These are phyloP conservation scores for Eubasilissa regina DNA, from an alignment of 1,140 invertebrate species.

Conservation along the genomic window DNA sequence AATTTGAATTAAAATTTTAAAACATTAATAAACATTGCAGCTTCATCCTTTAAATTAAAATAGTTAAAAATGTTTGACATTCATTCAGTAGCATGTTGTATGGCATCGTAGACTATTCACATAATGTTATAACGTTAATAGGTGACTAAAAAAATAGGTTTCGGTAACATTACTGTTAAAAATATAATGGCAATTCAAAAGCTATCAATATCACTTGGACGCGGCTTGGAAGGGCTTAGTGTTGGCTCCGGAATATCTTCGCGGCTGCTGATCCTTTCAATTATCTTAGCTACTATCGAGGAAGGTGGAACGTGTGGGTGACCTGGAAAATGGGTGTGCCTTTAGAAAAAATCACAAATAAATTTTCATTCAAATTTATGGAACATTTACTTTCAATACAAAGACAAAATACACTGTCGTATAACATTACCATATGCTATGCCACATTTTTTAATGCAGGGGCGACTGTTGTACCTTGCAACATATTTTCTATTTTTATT, in stretches of 20 bases:
- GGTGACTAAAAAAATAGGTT: constrained; percentile 8
- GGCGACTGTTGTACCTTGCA: no score
- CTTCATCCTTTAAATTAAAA: not conserved
- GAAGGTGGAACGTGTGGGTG: constrained; percentile 73
- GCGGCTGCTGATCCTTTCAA: constrained; percentile 70
- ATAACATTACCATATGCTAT: no score
- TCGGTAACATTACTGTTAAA: not conserved
- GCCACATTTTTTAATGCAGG: no score
- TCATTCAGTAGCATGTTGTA: not conserved
- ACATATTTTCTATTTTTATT: no score
- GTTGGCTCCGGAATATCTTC: constrained; percentile 63
- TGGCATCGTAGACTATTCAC: not conserved
- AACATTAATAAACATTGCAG: no score
- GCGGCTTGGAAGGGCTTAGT: constrained; percentile 59
- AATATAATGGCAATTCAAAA: constrained; percentile 44
- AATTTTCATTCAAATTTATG: not conserved
- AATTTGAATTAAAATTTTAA: no score
- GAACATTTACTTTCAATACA: no score
- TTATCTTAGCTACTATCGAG: constrained; percentile 74
- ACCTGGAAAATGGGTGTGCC: constrained; percentile 64
- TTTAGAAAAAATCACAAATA: not conserved
- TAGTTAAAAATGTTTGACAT: not conserved
- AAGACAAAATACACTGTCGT: no score
- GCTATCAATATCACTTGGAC: constrained; percentile 52
- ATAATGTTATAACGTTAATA: not conserved